These are phyloP conservation scores for Megaptera novaeangliae DNA, from an alignment of 2,113 vertebrate species.

Conservation along the genomic window DNA sequence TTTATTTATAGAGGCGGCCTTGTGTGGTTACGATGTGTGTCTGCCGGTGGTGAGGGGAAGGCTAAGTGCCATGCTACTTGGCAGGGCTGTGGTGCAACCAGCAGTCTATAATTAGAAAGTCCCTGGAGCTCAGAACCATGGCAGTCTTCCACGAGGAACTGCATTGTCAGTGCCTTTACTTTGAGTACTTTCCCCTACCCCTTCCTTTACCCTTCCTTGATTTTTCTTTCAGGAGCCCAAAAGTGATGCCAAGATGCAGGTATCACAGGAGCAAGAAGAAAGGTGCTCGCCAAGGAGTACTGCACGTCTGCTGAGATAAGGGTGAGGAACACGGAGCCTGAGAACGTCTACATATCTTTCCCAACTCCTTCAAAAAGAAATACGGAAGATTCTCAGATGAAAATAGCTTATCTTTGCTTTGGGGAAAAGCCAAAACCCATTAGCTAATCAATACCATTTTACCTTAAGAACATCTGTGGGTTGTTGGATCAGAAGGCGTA, in stretches of 20 bases:
- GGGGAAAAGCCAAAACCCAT: background rate
- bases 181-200: background rate
- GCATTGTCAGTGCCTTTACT: constrained; percentile 45
- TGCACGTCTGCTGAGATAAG: constrained; percentile 31
- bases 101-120: constrained; percentile 77
- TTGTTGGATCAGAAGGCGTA: background rate
- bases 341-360: background rate
- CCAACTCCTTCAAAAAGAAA: constrained; percentile 38
- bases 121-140: constrained; percentile 46
- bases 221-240: constrained; percentile 69
- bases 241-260: constrained; percentile 25
- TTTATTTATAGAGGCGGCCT: background rate
- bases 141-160: constrained; percentile 56
- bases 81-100: background rate
- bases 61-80: background rate
- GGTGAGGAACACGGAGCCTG: background rate
- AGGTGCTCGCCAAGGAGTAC: background rate
- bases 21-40: background rate
- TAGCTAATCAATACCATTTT: background rate
- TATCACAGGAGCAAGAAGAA: background rate
- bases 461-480: background rate
- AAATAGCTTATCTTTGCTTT: background rate
- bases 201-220: constrained; percentile 26
- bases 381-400: constrained; percentile 15
- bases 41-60: background rate